Base-by-base conservation (phyloP, 2,113 vertebrate species). In the Cinclus mexicanus region DNA sequence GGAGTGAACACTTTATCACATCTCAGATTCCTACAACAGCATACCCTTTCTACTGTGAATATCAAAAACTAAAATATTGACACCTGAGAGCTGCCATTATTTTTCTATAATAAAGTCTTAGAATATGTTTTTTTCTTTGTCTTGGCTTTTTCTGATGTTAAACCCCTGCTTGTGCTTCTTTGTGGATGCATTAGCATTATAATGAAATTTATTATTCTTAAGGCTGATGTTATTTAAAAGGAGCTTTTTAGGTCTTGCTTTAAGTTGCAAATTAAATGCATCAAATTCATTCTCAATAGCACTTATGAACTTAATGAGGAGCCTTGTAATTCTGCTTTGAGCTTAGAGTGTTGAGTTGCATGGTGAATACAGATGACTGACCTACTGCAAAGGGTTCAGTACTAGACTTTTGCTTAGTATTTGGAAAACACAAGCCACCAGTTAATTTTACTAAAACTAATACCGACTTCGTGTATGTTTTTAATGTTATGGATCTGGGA, bases 251-350 rank as follows among this genome's bases (percentile, higher is more conserved):
- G 80, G 55, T 41, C 35, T 55, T 81, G 35, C 46, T 83, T 90
- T 79, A 86, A 89, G 72, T 78, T 94, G 93, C 87, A 89, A 77
- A 94, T 97, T 53, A 89, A 90, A 92, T 92, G 31, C 46, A 33
- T 92, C 90, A 92, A 77, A 79, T 86, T 92, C 11, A 77, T 90
- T 90, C 92, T 94, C 65, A 71, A 4, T 71, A 82, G 67, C 65
- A 93, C 65, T 93, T 94, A 75, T 0, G 35, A 87, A 75, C 57
- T 44, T 79, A 82, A 64, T 91, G 78, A 85, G 47, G 24, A 85
- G 41, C 65, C 31, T 87, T 56, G n/a, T 37, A 77, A 56, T 77
- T 93, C 68, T 77, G 37, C 82, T 88, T 77, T 70, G 67, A 93
- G 50, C 31, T 72, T n/a, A 41, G n/a, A 47, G 46, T 47, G 14